These are phyloP conservation scores for Egretta garzetta DNA, from an alignment of 2,113 vertebrate genomes.

Conservation along the genomic window DNA sequence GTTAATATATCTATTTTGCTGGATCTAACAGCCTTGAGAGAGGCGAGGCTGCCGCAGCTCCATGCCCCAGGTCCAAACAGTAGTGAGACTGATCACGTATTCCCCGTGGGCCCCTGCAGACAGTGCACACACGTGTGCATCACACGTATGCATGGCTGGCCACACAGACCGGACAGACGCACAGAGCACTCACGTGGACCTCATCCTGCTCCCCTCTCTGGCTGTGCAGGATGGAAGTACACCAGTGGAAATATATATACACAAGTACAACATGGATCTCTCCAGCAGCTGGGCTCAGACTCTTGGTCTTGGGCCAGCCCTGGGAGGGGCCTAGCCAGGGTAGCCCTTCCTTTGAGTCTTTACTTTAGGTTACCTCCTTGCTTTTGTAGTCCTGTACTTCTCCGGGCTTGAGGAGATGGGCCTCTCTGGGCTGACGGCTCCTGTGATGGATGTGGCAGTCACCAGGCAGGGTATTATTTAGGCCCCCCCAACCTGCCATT, in stretches of 20 bases:
- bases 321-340: not conserved
- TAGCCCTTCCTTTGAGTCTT: not conserved
- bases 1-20: not conserved
- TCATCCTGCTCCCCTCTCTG: not conserved
- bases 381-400: not conserved
- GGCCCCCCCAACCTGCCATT: rapidly evolving
- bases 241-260: not conserved
- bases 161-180: not conserved
- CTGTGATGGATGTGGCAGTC: not conserved
- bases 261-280: rapidly evolving
- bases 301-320: rapidly evolving
- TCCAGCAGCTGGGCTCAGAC: not conserved
- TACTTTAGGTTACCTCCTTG: not conserved
- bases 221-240: not conserved
- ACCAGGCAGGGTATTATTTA: not conserved
- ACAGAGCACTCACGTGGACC: not conserved
- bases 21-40: not conserved
- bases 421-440: not conserved
- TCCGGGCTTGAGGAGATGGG: not conserved
- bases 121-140: not conserved
- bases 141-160: rapidly evolving
- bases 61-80: not conserved
- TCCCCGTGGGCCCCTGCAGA: not conserved
- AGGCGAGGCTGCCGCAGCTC: not conserved
- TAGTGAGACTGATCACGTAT: rapidly evolving